Evolutionary conservation across 2,113 vertebrate genomes (phyloP).

Genomic region (Theristicus caerulescens): DNA sequence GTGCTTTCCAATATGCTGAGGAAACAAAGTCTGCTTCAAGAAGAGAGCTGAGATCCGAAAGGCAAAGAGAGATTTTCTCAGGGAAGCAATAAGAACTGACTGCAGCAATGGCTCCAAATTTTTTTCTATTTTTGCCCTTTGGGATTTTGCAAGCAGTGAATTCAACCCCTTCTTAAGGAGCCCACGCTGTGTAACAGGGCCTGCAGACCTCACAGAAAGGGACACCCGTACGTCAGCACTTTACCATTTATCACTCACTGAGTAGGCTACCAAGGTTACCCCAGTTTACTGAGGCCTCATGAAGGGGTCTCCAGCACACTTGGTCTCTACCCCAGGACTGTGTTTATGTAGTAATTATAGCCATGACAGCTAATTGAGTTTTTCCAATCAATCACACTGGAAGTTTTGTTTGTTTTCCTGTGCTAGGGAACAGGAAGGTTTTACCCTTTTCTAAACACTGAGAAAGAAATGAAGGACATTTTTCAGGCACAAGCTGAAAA

Average conservation of each 20-base stretch:
- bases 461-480: slow-evolving; percentile 24
- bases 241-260: slow-evolving; percentile 37
- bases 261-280: neutral
- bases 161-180: neutral
- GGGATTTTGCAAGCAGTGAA: neutral
- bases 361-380: slow-evolving; percentile 63
- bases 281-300: slow-evolving; percentile 24
- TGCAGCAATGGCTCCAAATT: neutral
- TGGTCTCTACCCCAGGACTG: slow-evolving; percentile 11
- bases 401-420: slow-evolving; percentile 63
- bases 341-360: slow-evolving; percentile 71
- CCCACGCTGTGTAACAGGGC: neutral
- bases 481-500: slow-evolving; percentile 5
- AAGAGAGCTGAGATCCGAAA: neutral
- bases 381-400: slow-evolving; percentile 64
- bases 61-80: neutral
- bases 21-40: neutral
- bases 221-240: neutral
- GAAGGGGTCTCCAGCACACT: slow-evolving; percentile 22
- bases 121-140: neutral
- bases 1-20: neutral
- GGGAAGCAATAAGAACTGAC: neutral
- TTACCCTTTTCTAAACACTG: slow-evolving; percentile 35
- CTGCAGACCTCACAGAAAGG: slow-evolving; percentile 56
- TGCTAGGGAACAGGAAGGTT: slow-evolving; percentile 49